Evolutionary conservation across 2,888 invertebrate genomes (phyloP), one percentile per base, ranked within the genome.

Genomic region (Glomeris marginata): DNA sequence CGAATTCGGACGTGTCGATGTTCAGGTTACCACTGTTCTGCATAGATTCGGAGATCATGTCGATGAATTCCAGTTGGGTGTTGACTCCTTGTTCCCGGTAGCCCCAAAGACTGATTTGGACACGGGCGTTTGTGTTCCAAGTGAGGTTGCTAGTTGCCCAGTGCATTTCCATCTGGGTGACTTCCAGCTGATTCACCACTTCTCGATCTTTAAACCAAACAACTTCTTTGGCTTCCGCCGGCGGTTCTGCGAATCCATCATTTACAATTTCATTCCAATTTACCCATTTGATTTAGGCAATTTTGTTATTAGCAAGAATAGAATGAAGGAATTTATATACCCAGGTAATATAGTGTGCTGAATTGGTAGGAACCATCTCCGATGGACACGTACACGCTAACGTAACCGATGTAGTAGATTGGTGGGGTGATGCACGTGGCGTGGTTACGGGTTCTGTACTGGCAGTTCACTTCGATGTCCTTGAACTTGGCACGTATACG

Each of bases 381-480:
- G 46, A 86, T 77, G 0, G 88, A 82, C 18, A 94, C 78, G 63
- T 84, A 82, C 54, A 95, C 80, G 47, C 82, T 77, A 2, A 94
- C 79, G 60, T 86, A 87, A 2, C 92, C 94, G 62, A 90, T 85
- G 28, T 84, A 85, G 68, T 78, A 80, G 49, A 94, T 75, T 51
- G 77, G 76, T 0, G 94, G 94, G 62, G 90, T 88, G 1, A 91
- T 76, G 62, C 94, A 94, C 52, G 87, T 80, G 1, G 88, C 92
- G 54, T 87, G 74, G 68, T 90, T 91, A 13, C 68, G 74, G 60
- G 83, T 51, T 41, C 55, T 54, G 44, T 55, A 58, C 20, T 43
- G 16, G 33, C 53, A 53, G 22, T 18, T 47, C 11, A 53, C 49
- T 48, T 48, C 48, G 13, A 16, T 16, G 33, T 53, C 51, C 43